Percentiles rank a stretch among this genome's conserved stretches.
phyloP scores from a whole-genome alignment of 2,888 invertebrate genomes.

The Colletes collaris region DNA sequence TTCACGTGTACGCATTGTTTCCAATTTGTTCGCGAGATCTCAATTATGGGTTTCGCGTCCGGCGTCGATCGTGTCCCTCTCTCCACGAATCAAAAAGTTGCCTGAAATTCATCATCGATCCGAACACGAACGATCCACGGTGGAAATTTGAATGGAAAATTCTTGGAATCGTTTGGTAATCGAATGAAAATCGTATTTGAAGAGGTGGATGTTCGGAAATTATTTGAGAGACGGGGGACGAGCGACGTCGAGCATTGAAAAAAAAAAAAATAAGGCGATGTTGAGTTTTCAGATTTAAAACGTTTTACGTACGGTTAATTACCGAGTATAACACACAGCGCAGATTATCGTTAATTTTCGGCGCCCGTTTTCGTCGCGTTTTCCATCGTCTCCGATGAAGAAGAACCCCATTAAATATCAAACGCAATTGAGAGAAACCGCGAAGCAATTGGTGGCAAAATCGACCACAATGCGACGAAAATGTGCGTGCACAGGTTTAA shows the following conservation, averaged over 20 bases:
- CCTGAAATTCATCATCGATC: too few species aligned
- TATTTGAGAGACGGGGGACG: constrained; percentile 38
- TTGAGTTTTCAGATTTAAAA: constrained; percentile 78
- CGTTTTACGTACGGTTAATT: constrained; percentile 81
- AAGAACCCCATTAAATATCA: constrained; percentile 20
- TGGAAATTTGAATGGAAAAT: not conserved
- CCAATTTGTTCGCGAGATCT: constrained; percentile 79
- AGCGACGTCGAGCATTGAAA: constrained; percentile 50
- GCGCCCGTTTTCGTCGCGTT: constrained; percentile 66
- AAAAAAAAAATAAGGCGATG: constrained; percentile 59
- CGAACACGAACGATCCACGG: too few species aligned
- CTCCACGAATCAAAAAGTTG: too few species aligned
- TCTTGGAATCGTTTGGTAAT: not conserved
- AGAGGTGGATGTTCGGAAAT: constrained; percentile 7
- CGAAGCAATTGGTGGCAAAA: constrained; percentile 40
- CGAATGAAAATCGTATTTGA: not conserved
- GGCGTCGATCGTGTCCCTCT: constrained; percentile 21
- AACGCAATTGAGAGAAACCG: constrained; percentile 27
- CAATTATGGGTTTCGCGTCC: constrained; percentile 46
- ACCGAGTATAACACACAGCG: constrained; percentile 79
- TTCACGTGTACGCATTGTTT: constrained; percentile 81
- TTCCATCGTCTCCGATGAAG: constrained; percentile 39
- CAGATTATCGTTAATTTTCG: constrained; percentile 79
- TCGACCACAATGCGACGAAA: constrained; percentile 63
- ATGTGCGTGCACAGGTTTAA: constrained; percentile 73